Evolutionary conservation across 2,797 vertebrate species (phyloP), one percentile per base, ranked within the genome.

Genomic region (Myotis planiceps): DNA sequence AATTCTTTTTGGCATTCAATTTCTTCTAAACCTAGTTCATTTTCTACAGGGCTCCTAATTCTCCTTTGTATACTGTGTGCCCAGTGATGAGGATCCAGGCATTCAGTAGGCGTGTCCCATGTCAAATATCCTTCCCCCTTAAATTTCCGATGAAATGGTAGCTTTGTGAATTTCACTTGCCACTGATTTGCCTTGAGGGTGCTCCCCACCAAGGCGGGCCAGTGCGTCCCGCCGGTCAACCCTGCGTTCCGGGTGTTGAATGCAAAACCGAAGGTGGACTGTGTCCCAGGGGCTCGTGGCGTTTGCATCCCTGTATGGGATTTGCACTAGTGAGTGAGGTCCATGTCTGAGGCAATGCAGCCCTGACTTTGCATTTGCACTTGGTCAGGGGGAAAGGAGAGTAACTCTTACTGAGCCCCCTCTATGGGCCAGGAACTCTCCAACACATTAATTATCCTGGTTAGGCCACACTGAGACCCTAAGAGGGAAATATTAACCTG

Each of bases 1-100:
- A 83, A 90, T 93, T 97, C 94, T 90, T 88, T 53, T 10, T 92
- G 79, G 66, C 88, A 93, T 72, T 75, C 58, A 60, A 19, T 65
- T 91, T 51, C 92, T 66, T 74, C 68, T 68, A 55, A 72, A 27
- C 18, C 86, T 25, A 10, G 60, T 60, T 94, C 60, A 23, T 72
- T 89, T 90, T 95, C 69, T 71, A 12, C 5, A 49, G 66, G 37
- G 42, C 9, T 68, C 90, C 80, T 60, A 55, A 21, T 88, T 96
- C 79, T 81, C 37, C 76, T 83, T 84, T 37, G 68, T 63, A 72
- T n/a, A 39, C 32, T 34, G 10, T 51, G 37, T 13, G 12, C n/a
- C 58, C 58, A 60, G 13, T 29, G 58, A 60, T 14, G 58, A 60
- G 58, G 27, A 60, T 60, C 58, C 58, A 12, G 82, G 32, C 39